Percentiles rank a stretch among this genome's conserved stretches.
Evolutionary conservation across 2,888 invertebrate species (phyloP).

Genomic region (Ectemnius lituratus): DNA sequence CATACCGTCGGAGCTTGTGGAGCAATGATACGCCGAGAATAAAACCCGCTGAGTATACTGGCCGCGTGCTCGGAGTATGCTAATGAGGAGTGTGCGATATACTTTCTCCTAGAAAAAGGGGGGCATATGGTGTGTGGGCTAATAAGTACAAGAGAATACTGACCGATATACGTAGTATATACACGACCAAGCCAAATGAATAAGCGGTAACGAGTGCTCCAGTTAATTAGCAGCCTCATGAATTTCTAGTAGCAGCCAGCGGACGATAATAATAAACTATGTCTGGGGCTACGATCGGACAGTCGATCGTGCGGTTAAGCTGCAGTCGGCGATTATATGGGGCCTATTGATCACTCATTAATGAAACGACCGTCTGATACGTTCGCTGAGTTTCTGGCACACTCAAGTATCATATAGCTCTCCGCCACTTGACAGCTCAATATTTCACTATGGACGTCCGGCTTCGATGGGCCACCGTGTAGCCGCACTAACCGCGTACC

Average conservation of each 20-base stretch:
- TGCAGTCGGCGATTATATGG: conserved; percentile 44
- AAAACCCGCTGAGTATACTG: neutral
- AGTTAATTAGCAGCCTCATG: conserved; percentile 48
- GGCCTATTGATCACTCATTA: conserved; percentile 53
- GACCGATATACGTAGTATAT: too few species aligned
- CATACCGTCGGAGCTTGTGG: too few species aligned
- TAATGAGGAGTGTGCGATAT: neutral
- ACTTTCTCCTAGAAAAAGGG: too few species aligned
- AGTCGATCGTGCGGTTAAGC: conserved; percentile 35
- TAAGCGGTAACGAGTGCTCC: conserved; percentile 1
- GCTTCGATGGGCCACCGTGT: conserved; percentile 28
- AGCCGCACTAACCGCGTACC: too few species aligned
- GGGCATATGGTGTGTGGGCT: too few species aligned
- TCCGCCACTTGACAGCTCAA: conserved; percentile 49
- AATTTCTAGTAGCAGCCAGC: conserved; percentile 31
- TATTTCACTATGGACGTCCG: conserved; percentile 43
- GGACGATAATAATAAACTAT: conserved; percentile 50
- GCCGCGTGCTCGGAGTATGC: neutral
- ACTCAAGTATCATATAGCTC: conserved; percentile 50
- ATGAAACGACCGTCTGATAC: conserved; percentile 56
- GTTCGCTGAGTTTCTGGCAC: conserved; percentile 43
- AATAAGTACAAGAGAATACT: too few species aligned
- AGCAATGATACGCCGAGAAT: too few species aligned
- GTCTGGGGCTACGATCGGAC: conserved; percentile 22
- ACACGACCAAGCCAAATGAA: too few species aligned